A percentile compares a stretch with the other conserved stretches of the same genome.
phyloP scores from a whole-genome alignment of 2,113 vertebrate species.

The Odontophorus gujanensis region DNA sequence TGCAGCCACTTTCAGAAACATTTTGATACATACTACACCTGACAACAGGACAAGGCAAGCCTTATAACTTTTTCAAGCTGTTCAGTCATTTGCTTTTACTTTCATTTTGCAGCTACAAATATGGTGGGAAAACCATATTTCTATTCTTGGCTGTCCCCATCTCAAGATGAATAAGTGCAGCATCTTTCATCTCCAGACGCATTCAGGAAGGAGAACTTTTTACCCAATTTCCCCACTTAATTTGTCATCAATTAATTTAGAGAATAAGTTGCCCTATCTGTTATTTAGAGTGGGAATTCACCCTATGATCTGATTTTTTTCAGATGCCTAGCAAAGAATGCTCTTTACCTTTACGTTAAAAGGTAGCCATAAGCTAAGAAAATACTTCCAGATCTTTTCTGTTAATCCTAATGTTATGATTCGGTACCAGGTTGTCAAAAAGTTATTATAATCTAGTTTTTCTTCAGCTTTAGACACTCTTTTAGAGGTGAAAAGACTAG shows the following conservation, averaged over 20 bases:
- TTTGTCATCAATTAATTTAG: neutral
- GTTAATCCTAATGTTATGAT: slow-evolving; percentile 11
- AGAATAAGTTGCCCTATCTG: neutral
- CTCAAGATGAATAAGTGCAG: neutral
- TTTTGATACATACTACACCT: neutral
- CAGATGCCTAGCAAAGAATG: neutral
- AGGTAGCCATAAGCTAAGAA: neutral
- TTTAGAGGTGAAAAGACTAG: neutral
- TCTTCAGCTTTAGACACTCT: slow-evolving; percentile 13
- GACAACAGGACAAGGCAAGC: neutral
- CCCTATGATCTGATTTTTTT: neutral
- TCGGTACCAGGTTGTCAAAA: neutral
- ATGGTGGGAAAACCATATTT: neutral
- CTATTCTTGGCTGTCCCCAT: neutral
- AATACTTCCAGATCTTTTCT: neutral
- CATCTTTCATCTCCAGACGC: neutral
- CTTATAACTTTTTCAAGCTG: neutral
- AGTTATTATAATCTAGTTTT: neutral
- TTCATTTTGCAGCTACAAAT: neutral
- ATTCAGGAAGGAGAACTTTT: neutral
- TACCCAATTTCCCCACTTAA: neutral
- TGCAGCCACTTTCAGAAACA: neutral
- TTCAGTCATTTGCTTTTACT: neutral
- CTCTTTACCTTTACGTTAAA: neutral
- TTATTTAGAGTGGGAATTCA: neutral